These are phyloP conservation scores for Drosophila bipectinata DNA, from an alignment of 1,140 invertebrate genomes.

Conservation along the genomic window DNA sequence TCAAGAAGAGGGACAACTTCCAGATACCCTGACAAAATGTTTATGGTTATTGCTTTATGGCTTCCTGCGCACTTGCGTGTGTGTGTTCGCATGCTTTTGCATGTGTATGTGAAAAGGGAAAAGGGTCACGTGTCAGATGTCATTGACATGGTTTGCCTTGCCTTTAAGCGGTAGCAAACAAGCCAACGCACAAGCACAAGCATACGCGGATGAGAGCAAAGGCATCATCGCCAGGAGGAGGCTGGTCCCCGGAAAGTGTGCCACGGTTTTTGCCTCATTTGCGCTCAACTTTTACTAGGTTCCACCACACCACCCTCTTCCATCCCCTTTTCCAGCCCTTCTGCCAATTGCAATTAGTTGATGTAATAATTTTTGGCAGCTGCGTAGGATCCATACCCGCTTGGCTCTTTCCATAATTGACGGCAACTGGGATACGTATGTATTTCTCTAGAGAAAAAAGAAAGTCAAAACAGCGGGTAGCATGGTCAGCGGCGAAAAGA, in stretches of 20 bases:
- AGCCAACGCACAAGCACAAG: constrained; percentile 46
- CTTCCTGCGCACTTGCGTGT: constrained; percentile 22
- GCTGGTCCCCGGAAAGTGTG: constrained; percentile 60
- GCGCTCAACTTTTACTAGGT: constrained; percentile 35
- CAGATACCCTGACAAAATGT: constrained; percentile 67
- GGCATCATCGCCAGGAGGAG: constrained; percentile 31
- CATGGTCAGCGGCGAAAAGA: constrained; percentile 14
- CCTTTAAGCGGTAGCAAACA: constrained; percentile 74
- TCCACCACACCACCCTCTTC: neutral
- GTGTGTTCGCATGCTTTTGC: constrained; percentile 12
- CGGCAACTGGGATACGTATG: constrained; percentile 17
- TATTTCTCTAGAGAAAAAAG: constrained; percentile 3
- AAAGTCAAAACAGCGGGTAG: neutral
- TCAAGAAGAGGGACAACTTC: constrained; percentile 25
- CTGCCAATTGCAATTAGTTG: constrained; percentile 62
- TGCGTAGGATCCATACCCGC: constrained; percentile 14
- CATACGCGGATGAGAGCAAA: constrained; percentile 9
- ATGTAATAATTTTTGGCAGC: constrained; percentile 55
- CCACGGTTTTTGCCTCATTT: constrained; percentile 76
- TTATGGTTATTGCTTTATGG: constrained; percentile 77
- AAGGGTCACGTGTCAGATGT: constrained; percentile 82
- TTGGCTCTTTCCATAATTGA: constrained; percentile 31
- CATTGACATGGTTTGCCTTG: constrained; percentile 79
- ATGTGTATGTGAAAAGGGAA: constrained; percentile 51
- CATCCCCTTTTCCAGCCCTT: neutral